Evolutionary conservation across 2,113 vertebrate genomes (phyloP).

Genomic region (Baryphthengus martii): DNA sequence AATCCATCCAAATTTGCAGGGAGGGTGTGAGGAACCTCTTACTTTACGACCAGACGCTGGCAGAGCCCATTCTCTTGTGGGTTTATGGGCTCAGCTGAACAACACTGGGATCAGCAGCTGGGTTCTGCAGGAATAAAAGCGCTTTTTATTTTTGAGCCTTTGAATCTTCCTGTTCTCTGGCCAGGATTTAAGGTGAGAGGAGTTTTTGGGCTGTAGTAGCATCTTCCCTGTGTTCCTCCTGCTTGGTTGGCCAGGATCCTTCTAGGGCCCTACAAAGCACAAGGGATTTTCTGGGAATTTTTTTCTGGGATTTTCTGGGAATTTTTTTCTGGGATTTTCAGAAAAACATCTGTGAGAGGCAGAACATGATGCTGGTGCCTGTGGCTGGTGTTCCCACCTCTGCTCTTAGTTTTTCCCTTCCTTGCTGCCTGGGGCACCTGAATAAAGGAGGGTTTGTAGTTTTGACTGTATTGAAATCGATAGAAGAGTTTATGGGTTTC

Average conservation of each 20-base stretch:
- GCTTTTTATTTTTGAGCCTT: background rate
- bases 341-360: background rate
- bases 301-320: background rate
- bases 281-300: background rate
- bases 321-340: too few species aligned
- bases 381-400: background rate
- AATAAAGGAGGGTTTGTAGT: background rate
- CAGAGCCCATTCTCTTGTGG: accelerated
- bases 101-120: background rate
- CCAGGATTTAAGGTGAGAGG: background rate
- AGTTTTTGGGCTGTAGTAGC: background rate
- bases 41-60: background rate
- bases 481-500: background rate
- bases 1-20: background rate
- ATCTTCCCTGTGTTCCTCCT: accelerated
- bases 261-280: background rate
- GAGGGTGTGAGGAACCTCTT: background rate
- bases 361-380: background rate
- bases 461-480: accelerated
- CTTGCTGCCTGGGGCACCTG: background rate
- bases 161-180: background rate
- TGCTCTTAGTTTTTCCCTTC: background rate
- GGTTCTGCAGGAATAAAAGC: background rate
- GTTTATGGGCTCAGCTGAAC: background rate
- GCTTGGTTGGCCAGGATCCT: too few species aligned